Evolutionary conservation across 2,888 invertebrate species (phyloP), one percentile per base, ranked within the genome.

Genomic region (Incurvaria masculella): DNA sequence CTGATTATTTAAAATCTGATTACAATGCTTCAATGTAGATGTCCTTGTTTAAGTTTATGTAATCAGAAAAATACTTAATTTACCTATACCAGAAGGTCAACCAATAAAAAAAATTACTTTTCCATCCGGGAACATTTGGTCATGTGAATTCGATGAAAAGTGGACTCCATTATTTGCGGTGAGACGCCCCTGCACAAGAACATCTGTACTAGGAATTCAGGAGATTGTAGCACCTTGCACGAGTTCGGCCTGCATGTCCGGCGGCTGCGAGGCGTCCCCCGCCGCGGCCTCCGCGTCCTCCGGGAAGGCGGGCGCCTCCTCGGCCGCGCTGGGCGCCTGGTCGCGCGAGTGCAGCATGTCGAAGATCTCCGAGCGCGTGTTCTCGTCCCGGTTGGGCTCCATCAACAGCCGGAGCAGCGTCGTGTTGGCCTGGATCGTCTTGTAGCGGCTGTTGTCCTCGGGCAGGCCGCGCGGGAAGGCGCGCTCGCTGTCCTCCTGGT

Each of bases 301-400:
- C 1, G 76, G 70, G 48, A 78, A 78, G 19, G 61, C 61, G 0
- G 76, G 76, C 47, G 71, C 73, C 47, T 72, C 55, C 51, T 74
- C 70, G 1, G 68, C 64, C 18, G 64, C 63, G 49, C 66, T 63
- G 49, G 78, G 23, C 14, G 46, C 41, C 2, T 23, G 73, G 41
- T 76, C 74, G 19, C 66, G 68, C 2, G 78, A 76, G 55, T 79
- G 73, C 19, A 79, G 65, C 72, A 80, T 75, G 59, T 80, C 80
- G 54, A 78, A 72, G 27, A 79, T 72, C 59, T 80, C 80, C 0
- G 33, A 33, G 11, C 19, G 8, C 19, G 11, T 19, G 10, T 19
- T 33, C 19, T 33, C 19, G 18, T 45, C 42, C 14, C 14, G 39
- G 5, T 38, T 21, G 11, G 44, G 20, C 21, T 50, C 46, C 39